Evolutionary conservation across 2,113 vertebrate genomes (phyloP), one percentile per base, ranked within the genome.

Genomic region (Noctilio leporinus): DNA sequence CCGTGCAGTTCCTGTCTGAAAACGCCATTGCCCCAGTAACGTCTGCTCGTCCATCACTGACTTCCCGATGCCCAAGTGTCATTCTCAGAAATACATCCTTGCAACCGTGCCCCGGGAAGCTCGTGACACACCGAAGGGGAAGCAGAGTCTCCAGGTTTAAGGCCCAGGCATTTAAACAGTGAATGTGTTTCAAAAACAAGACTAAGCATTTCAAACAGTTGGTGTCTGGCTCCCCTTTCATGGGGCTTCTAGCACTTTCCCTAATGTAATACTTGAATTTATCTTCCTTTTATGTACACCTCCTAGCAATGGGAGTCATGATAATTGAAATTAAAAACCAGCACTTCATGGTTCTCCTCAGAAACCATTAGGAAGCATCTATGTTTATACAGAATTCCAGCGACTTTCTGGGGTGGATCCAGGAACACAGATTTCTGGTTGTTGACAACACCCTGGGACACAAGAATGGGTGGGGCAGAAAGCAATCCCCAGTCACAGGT

Each of bases 1-100:
- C 90, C 72, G 55, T 75, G 8, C 93, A 95, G 24, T 24, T 64
- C 77, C 81, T 85, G 91, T 92, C 97, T 62, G 0, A 96, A 98
- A 96, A 51, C 38, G 0, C 0, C 28, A 0, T 35, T 96, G 28
- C 76, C 83, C 72, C 0, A 72, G 89, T 2, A 69, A 98, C 49
- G 70, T 86, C 78, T 72, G 7, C 49, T 77, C 73, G 14, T 16
- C 92, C 92, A 86, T 78, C 95, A 11, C 57, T 69, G 38, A 2
- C 65, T 4, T 81, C 86, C 84, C 3, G 0, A 45, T 75, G 57
- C 69, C 65, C 1, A 30, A 45, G 22, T 51, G 69, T 69, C 70
- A 3, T 76, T 72, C 59, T 86, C n/a, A 47, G 53, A 95, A 89
- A 82, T 49, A 77, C 65, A 77, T 62, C 53, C 45, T 65, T 35